These are phyloP conservation scores for Chironomus tepperi DNA, from an alignment of 1,140 invertebrate genomes.

Conservation along the genomic window DNA sequence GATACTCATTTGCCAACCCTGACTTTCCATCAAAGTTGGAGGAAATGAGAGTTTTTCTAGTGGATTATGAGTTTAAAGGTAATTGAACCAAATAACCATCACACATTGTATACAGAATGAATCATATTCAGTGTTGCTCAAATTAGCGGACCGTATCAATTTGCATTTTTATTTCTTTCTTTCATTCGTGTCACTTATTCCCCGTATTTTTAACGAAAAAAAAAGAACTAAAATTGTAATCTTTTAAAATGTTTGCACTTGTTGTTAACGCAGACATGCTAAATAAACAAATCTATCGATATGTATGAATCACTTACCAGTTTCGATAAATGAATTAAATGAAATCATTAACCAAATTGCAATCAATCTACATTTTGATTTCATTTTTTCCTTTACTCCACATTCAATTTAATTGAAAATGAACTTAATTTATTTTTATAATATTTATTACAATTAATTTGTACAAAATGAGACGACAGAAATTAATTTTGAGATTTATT, in stretches of 20 bases:
- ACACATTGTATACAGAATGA: not conserved
- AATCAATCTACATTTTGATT: conserved; percentile 14
- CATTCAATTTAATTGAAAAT: not conserved
- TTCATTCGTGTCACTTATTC: not conserved
- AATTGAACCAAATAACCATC: conserved; percentile 1
- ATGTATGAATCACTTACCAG: not conserved
- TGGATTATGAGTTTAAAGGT: not conserved
- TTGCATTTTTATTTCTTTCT: not conserved
- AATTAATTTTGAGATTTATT: too few relatives aligned
- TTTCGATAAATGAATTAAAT: conserved; percentile 4
- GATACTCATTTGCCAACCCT: too few relatives aligned
- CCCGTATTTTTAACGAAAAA: not conserved
- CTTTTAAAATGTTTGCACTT: too few relatives aligned
- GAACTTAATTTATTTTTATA: too few relatives aligned
- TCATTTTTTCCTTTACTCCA: not conserved
- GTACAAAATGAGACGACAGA: not conserved
- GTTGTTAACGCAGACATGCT: too few relatives aligned
- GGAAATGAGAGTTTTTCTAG: conserved; percentile 1
- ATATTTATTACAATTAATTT: too few relatives aligned
- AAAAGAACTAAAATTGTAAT: too few relatives aligned
- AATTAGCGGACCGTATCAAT: not conserved
- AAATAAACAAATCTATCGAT: too few relatives aligned
- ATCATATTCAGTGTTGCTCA: not conserved
- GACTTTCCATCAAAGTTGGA: not conserved
- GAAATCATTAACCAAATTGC: conserved; percentile 13